phyloP scores from a whole-genome alignment of 2,888 invertebrate species.

The Orthonevra nobilis region DNA sequence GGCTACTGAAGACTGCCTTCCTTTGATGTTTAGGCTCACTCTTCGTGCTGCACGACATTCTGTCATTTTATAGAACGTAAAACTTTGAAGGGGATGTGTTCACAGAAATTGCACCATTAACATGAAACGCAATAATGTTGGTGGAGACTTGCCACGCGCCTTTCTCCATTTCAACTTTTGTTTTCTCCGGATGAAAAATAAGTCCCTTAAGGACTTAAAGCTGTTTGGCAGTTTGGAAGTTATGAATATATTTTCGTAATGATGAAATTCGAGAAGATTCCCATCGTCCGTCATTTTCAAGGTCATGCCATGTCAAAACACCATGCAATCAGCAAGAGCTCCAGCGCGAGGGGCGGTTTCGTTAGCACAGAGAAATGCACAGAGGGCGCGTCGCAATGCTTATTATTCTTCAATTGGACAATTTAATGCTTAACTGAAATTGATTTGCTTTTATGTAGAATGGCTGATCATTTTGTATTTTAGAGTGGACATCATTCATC shows the following conservation, averaged over 20 bases:
- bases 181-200: neutral
- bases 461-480: constrained; percentile 29
- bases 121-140: constrained; percentile 51
- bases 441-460: constrained; percentile 36
- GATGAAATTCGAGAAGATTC: constrained; percentile 38
- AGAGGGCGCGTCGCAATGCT: neutral
- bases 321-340: too few species aligned
- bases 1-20: too few species aligned
- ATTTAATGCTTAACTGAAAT: constrained; percentile 29
- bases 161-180: constrained; percentile 17
- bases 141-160: too few species aligned
- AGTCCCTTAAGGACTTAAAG: constrained; percentile 2
- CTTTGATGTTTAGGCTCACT: too few species aligned
- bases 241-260: constrained; percentile 39
- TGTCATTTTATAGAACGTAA: constrained; percentile 57
- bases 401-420: constrained; percentile 52
- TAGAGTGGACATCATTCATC: constrained; percentile 35
- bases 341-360: too few species aligned
- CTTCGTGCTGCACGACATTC: constrained; percentile 71
- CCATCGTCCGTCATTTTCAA: constrained; percentile 14
- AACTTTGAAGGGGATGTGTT: constrained; percentile 47
- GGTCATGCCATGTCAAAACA: constrained; percentile 8
- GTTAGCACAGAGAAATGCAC: neutral
- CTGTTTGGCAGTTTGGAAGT: neutral
- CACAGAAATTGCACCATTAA: constrained; percentile 55